phyloP scores from a whole-genome alignment of 2,888 invertebrate species.

The Thecocarcelia acutangulata region DNA sequence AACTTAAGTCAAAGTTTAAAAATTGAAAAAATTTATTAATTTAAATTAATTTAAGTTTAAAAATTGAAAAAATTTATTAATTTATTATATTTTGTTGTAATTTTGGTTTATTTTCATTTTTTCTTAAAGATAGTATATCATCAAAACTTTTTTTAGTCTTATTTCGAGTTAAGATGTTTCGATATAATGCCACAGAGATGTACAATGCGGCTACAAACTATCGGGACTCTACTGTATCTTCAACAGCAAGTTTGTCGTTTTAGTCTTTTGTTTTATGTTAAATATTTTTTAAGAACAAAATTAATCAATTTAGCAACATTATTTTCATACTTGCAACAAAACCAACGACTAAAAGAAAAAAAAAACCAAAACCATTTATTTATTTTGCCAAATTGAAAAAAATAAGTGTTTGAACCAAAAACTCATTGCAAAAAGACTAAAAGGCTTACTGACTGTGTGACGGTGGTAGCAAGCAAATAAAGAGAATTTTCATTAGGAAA shows the following conservation, averaged over 20 bases:
- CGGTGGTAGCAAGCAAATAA: not conserved
- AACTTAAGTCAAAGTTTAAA: no score
- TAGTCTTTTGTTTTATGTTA: constrained; percentile 51
- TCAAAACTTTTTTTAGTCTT: no score
- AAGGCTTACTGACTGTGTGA: constrained; percentile 2
- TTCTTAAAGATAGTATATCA: no score
- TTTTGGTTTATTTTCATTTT: no score
- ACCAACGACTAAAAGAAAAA: not conserved
- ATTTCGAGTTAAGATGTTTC: no score
- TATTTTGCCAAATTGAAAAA: constrained; percentile 45
- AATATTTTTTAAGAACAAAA: not conserved
- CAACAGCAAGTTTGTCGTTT: constrained; percentile 57
- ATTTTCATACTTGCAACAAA: constrained; percentile 2
- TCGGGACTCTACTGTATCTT: no score
- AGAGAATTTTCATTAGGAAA: constrained; percentile 63
- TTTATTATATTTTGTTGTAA: no score
- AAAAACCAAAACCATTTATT: constrained; percentile 18
- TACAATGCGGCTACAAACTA: no score
- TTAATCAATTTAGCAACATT: constrained; percentile 40
- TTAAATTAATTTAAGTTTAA: no score
- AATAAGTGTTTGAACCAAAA: constrained; percentile 46
- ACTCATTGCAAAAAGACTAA: constrained; percentile 9
- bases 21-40: no score
- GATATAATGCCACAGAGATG: no score
- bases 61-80: no score